These are phyloP conservation scores for Sinodicranocentrus sp. DNA, from an alignment of 2,888 invertebrate genomes.

Conservation along the genomic window DNA sequence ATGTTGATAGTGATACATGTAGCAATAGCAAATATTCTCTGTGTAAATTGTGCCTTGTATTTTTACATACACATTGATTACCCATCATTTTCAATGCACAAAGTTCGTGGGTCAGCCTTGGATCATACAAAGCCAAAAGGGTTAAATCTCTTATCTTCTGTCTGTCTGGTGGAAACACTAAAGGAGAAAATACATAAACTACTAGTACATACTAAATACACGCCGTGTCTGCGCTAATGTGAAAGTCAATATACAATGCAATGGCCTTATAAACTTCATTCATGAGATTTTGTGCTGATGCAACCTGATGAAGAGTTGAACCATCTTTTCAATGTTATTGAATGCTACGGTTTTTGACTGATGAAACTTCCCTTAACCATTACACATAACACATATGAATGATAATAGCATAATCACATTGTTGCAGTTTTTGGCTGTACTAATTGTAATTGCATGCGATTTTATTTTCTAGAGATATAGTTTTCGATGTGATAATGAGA, in stretches of 20 bases:
- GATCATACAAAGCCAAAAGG: constrained; percentile 25
- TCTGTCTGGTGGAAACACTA: constrained; percentile 12
- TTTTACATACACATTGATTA: too few relatives aligned
- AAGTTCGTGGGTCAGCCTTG: constrained; percentile 46
- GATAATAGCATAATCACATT: neutral
- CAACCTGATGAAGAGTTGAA: constrained; percentile 44
- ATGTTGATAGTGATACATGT: too few relatives aligned
- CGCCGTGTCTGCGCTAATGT: too few relatives aligned
- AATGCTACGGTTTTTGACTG: neutral
- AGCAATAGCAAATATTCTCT: too few relatives aligned
- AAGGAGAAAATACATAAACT: neutral
- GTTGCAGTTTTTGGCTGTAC: neutral
- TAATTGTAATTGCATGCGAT: neutral
- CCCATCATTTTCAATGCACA: neutral
- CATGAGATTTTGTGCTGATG: constrained; percentile 48
- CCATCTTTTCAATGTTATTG: constrained; percentile 27
- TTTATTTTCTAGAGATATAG: neutral
- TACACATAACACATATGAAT: neutral
- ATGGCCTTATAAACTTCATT: constrained; percentile 20
- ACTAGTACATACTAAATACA: neutral
- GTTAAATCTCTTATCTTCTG: constrained; percentile 35
- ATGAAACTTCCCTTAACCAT: neutral
- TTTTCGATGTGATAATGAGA: neutral
- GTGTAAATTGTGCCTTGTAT: too few relatives aligned
- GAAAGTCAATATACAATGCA: too few relatives aligned